phyloP scores from a whole-genome alignment of 2,113 vertebrate species.

The Takifugu flavidus region DNA sequence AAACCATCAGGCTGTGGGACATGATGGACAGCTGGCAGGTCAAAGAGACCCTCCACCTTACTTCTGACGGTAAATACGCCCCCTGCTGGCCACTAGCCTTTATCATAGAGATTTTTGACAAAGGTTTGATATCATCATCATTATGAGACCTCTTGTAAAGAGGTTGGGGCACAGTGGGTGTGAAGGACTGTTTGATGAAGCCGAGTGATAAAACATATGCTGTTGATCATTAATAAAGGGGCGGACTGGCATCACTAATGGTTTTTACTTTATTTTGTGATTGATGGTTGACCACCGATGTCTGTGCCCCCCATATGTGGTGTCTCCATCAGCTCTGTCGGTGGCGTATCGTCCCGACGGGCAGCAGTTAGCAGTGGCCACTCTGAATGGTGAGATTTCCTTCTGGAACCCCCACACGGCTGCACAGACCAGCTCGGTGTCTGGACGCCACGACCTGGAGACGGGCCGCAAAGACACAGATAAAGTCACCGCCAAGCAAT shows the following conservation, averaged over 20 bases:
- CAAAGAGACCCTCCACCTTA: constrained; percentile 83
- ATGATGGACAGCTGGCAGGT: constrained; percentile 97
- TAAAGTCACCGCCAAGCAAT: constrained; percentile 92
- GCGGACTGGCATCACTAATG: too few species aligned
- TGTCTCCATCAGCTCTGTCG: constrained; percentile 72
- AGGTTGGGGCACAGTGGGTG: too few species aligned
- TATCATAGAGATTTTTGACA: too few species aligned
- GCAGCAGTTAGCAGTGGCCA: constrained; percentile 86
- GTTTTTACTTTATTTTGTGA: too few species aligned
- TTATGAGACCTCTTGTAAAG: too few species aligned
- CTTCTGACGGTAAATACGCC: constrained; percentile 81
- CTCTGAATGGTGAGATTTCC: constrained; percentile 86
- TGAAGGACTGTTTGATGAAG: too few species aligned
- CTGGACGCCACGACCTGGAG: constrained; percentile 88
- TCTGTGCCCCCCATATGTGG: too few species aligned
- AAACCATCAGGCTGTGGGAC: constrained; percentile 91
- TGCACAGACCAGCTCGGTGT: constrained; percentile 81
- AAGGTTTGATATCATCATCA: too few species aligned
- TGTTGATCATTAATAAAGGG: too few species aligned
- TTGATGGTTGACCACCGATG: too few species aligned
- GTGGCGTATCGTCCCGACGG: constrained; percentile 89
- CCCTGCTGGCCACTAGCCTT: background rate
- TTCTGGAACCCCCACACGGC: constrained; percentile 89
- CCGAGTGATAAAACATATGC: too few species aligned
- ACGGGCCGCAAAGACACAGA: constrained; percentile 89